A percentile compares a stretch with the other conserved stretches of the same genome.
Conservation (phyloP, 2,888 invertebrate species). For the Merodon equestris region DNA sequence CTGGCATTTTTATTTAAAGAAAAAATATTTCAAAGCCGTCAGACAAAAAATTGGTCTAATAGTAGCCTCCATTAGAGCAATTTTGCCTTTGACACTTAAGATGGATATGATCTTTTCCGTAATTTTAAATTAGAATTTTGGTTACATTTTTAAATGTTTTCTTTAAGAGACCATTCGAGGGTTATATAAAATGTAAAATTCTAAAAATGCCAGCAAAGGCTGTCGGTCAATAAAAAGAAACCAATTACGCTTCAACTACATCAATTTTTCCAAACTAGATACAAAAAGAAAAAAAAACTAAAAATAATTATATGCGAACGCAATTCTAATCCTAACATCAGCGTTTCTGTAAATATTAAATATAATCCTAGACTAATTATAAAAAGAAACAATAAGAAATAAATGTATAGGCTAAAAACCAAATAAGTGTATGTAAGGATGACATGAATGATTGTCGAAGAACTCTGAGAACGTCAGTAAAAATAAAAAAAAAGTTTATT, state of each 20-base stretch:
- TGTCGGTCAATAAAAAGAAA: conserved; percentile 17
- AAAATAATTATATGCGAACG: conserved; percentile 1
- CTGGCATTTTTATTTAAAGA: conserved; percentile 33
- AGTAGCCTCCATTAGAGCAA: conserved; percentile 50
- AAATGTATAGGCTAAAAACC: not conserved
- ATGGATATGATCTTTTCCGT: no score
- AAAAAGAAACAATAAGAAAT: conserved; percentile 21
- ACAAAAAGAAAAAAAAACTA: conserved; percentile 3
- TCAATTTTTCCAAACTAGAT: conserved; percentile 26
- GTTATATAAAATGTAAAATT: not conserved
- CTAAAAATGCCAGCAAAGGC: conserved; percentile 30
- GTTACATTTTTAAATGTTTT: no score
- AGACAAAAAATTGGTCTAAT: conserved; percentile 1
- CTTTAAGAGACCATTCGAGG: no score
- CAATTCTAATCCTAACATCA: conserved; percentile 14
- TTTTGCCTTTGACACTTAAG: no score
- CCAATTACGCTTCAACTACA: conserved; percentile 39
- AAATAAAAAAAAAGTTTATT: no score
- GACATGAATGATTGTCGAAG: no score
- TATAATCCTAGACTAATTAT: conserved; percentile 13
- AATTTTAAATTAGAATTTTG: no score
- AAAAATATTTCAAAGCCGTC: conserved; percentile 1
- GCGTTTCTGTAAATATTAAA: conserved; percentile 36
- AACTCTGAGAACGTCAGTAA: no score
- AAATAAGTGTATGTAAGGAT: no score